Evolutionary conservation across 2,797 vertebrate genomes (phyloP).

Genomic region (Peromyscus aztecus): DNA sequence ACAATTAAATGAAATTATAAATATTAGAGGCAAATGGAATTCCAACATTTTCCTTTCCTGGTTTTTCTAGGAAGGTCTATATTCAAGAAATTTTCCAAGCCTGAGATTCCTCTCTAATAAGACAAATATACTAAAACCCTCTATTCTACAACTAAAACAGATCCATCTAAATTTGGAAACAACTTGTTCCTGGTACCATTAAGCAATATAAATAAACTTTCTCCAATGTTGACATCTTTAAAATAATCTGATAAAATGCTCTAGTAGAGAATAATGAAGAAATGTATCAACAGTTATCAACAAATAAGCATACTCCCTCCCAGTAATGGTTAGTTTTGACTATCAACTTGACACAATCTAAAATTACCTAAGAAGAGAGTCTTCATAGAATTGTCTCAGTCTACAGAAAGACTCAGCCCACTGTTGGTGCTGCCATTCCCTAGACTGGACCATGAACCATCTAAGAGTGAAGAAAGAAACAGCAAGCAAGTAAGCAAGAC

Average conservation of each 20-base stretch:
- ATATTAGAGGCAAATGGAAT: background rate
- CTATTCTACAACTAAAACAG: too few relatives aligned
- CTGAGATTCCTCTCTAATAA: background rate
- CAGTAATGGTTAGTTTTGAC: background rate
- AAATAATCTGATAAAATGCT: background rate
- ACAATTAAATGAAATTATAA: constrained; percentile 40
- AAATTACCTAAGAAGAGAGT: background rate
- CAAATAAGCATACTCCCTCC: background rate
- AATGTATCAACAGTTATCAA: background rate
- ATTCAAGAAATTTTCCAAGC: background rate
- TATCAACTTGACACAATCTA: background rate
- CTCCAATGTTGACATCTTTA: background rate
- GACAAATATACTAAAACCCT: background rate
- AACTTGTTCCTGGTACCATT: background rate
- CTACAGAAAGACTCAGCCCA: background rate
- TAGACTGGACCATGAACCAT: background rate
- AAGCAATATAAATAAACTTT: constrained; percentile 36
- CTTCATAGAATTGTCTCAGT: background rate
- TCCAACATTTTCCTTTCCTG: background rate
- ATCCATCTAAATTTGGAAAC: background rate
- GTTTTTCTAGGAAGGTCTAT: background rate
- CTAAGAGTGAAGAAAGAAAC: too few relatives aligned
- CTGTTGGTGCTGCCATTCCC: background rate
- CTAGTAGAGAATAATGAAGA: background rate
- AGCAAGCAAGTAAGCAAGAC: background rate